Percentiles rank a stretch among this genome's conserved stretches.
Evolutionary conservation across 2,797 vertebrate species (phyloP).

Genomic region (Scomberomorus guttatus): DNA sequence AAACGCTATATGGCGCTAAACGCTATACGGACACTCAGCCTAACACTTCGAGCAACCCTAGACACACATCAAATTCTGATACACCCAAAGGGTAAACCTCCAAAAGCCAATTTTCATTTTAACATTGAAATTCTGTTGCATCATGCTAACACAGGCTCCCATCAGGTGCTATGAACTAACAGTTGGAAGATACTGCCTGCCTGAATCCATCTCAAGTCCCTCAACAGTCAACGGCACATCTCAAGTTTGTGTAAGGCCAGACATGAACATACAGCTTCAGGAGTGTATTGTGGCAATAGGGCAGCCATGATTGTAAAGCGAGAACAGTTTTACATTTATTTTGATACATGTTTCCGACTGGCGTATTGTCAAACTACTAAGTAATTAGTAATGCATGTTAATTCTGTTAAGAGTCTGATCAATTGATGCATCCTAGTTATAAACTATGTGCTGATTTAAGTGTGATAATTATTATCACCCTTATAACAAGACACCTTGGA

Average conservation of each 20-base stretch:
- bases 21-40: no score
- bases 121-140: constrained; percentile 4
- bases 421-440: not conserved
- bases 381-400: not conserved
- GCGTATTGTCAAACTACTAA: no score
- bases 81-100: constrained; percentile 4
- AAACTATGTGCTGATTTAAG: not conserved
- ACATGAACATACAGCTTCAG: not conserved
- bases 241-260: not conserved
- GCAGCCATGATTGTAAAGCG: no score
- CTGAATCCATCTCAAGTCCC: constrained; percentile 11
- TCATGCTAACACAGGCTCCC: not conserved
- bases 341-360: no score
- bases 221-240: constrained; percentile 4
- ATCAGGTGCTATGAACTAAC: not conserved
- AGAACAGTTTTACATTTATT: no score
- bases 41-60: not conserved
- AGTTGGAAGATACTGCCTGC: not conserved
- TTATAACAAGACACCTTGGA: not conserved
- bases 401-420: not conserved
- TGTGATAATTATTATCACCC: not conserved
- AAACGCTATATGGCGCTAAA: no score
- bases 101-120: constrained; percentile 15
- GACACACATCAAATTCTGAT: not conserved
- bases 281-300: not conserved